Evolutionary conservation across 2,797 vertebrate genomes (phyloP).

Genomic region (Onychomys torridus): DNA sequence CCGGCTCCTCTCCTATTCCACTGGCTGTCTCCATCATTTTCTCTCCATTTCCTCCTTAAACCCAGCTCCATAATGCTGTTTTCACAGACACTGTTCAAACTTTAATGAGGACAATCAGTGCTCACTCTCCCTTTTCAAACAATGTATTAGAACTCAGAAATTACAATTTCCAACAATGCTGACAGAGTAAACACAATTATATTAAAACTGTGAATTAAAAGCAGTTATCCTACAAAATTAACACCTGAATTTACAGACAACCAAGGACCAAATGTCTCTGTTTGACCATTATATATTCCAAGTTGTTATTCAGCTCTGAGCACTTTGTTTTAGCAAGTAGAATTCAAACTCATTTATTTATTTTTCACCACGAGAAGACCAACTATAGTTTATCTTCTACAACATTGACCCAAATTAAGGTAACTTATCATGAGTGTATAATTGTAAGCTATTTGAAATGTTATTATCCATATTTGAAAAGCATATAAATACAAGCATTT

Average conservation of each 20-base stretch:
- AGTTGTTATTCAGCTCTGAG: conserved; percentile 56
- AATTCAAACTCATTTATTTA: conserved; percentile 44
- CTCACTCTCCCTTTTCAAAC: conserved; percentile 70
- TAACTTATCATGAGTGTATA: background rate
- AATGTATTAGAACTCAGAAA: conserved; percentile 75
- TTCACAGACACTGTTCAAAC: conserved; percentile 74
- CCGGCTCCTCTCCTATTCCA: background rate
- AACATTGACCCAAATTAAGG: background rate
- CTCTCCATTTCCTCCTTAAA: conserved; percentile 53
- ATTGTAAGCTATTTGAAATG: background rate
- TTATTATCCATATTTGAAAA: background rate
- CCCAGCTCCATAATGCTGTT: conserved; percentile 47
- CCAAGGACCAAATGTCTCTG: conserved; percentile 11
- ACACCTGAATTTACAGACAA: conserved; percentile 70
- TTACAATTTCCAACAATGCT: conserved; percentile 56
- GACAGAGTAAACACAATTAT: conserved; percentile 69
- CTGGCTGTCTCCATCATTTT: background rate
- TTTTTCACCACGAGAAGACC: conserved; percentile 7
- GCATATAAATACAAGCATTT: background rate
- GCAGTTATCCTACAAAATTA: conserved; percentile 74
- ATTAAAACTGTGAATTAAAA: conserved; percentile 80
- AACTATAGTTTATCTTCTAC: conserved; percentile 14
- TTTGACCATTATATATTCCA: conserved; percentile 62
- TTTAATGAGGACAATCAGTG: conserved; percentile 76
- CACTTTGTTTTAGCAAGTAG: conserved; percentile 63